Evolutionary conservation across 2,888 invertebrate species (phyloP), one percentile per base, ranked within the genome.

Genomic region (Phoronis australis): DNA sequence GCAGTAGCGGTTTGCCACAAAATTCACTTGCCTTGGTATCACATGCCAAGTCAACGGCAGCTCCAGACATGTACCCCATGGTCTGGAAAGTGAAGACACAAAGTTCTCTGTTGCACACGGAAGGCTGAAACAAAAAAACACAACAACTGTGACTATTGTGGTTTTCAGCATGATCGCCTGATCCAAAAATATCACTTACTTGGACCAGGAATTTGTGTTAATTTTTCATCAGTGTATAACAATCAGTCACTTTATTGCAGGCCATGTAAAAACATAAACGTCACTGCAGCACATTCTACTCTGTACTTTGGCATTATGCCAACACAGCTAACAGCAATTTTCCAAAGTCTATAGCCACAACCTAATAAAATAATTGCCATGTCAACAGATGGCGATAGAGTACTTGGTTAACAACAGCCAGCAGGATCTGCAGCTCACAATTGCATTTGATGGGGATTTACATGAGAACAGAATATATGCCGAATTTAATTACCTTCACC

Each of bases 11-110:
- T n/a, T n/a, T n/a, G 71, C 71, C 66, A 68, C 56, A 5, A 60
- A 55, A 27, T 12, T 24, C 12, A 15, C 42, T 42, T 45, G 66
- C 68, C 55, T 70, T 65, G 26, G 70, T 65, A 21, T 65, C 68
- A 2, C 66, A 66, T 4, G 66, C 66, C 22, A 71, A 66, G 44
- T 64, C 64, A 22, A 65, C 66, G 15, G 69, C 68, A 37, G 67
- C 68, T 46, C 67, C 65, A 15, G 65, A 61, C 72, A 73, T 73
- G 9, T 71, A 68, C 26, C 69, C 70, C 6, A 73, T 59, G 1
- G 70, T 69, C 49, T 68, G 68, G 57, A 62, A 73, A 1, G 71
- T 63, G 56, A 73, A 73, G 26, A 70, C 64, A 54, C 72, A 73
- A 20, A 73, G 56, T 42, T 69, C 67, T 27, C 69, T 51, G 12